Percentiles rank a stretch among this genome's conserved stretches.
These are phyloP conservation scores for Puma concolor DNA, from an alignment of 2,113 vertebrate species.

Conservation along the genomic window DNA sequence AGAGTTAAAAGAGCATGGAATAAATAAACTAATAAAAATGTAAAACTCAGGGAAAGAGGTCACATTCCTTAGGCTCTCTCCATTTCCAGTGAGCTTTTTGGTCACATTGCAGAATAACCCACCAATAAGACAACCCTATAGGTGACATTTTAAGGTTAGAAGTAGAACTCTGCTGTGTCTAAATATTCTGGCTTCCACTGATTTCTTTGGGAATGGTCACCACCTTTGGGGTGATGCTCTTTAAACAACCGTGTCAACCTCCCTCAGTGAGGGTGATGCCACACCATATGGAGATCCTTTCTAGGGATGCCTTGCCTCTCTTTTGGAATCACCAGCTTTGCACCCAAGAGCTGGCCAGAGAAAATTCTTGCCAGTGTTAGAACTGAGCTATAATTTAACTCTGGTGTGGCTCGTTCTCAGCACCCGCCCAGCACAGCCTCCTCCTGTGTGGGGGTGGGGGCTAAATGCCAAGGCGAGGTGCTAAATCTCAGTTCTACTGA, in stretches of 20 bases:
- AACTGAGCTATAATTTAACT: slow-evolving; percentile 77
- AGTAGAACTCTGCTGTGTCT: background rate
- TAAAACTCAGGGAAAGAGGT: background rate
- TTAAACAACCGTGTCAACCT: background rate
- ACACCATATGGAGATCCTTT: slow-evolving; percentile 15
- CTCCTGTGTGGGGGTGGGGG: slow-evolving; percentile 72
- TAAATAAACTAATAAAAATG: slow-evolving; percentile 8
- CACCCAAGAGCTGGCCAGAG: slow-evolving; percentile 71
- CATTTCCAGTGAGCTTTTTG: background rate
- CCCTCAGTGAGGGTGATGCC: background rate
- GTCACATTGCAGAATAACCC: background rate
- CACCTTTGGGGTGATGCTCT: background rate
- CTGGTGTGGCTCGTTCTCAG: slow-evolving; percentile 74
- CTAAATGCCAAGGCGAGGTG: slow-evolving; percentile 80
- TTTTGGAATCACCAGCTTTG: slow-evolving; percentile 68
- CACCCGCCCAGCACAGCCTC: slow-evolving; percentile 77
- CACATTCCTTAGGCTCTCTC: background rate
- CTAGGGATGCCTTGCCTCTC: slow-evolving; percentile 46
- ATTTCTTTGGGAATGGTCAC: background rate
- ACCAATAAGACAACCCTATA: background rate
- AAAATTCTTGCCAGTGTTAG: slow-evolving; percentile 71
- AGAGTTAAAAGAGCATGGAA: background rate
- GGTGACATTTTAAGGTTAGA: background rate
- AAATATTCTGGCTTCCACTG: background rate
- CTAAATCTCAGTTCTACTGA: slow-evolving; percentile 82